Evolutionary conservation across 1,140 invertebrate genomes (phyloP).

Genomic region (Thereuonema tuberculata): DNA sequence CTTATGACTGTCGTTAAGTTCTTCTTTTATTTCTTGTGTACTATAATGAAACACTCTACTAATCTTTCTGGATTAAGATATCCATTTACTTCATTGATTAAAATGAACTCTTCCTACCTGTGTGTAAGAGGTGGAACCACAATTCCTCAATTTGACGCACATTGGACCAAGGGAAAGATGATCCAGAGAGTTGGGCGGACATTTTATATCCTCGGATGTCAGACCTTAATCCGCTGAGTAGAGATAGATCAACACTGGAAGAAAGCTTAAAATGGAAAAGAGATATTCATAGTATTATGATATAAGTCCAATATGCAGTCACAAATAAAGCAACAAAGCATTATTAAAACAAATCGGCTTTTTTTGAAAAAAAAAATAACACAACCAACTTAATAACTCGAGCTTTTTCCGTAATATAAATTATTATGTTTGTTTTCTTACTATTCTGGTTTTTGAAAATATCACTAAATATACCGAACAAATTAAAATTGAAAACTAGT

Average conservation of each 20-base stretch:
- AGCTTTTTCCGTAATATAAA: too few relatives aligned
- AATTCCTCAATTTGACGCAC: slow-evolving; percentile 29
- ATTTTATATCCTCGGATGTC: too few relatives aligned
- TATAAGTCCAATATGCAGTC: background rate
- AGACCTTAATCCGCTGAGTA: background rate
- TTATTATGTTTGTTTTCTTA: too few relatives aligned
- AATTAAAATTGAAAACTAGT: too few relatives aligned
- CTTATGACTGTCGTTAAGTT: background rate
- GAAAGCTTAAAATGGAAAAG: background rate
- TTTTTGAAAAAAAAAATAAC: too few relatives aligned
- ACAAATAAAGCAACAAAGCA: background rate
- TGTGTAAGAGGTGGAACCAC: slow-evolving; percentile 31
- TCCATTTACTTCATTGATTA: background rate
- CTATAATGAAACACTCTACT: too few relatives aligned
- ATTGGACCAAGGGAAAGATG: slow-evolving; percentile 21
- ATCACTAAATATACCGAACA: too few relatives aligned
- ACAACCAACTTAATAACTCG: too few relatives aligned
- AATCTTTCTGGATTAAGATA: too few relatives aligned
- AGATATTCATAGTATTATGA: background rate
- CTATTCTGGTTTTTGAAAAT: too few relatives aligned
- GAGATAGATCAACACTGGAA: background rate
- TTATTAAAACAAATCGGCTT: background rate
- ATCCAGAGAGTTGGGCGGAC: slow-evolving; percentile 24
- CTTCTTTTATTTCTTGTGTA: background rate
- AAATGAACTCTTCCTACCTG: slow-evolving; percentile 19